Evolutionary conservation across 2,888 invertebrate genomes (phyloP).

Genomic region (Cheilosia impressa): DNA sequence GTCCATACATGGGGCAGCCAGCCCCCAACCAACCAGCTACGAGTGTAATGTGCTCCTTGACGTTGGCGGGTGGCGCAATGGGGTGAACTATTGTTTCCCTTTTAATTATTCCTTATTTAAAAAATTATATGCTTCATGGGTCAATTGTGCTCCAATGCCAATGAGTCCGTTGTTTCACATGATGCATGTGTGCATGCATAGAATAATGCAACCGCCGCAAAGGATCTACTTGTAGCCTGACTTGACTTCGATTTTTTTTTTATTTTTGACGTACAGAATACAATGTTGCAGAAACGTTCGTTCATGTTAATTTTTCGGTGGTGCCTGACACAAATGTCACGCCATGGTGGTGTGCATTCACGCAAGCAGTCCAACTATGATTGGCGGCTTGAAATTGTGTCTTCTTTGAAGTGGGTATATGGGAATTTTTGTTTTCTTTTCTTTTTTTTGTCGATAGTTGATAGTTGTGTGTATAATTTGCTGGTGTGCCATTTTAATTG

Average conservation of each 20-base stretch:
- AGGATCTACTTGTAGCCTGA: conserved; percentile 24
- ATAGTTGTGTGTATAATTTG: neutral
- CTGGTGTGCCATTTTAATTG: conserved; percentile 20
- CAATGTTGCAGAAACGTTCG: conserved; percentile 33
- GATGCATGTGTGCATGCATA: conserved; percentile 19
- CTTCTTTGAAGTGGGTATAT: conserved; percentile 22
- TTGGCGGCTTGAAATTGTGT: conserved; percentile 20
- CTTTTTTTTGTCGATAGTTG: too few species aligned
- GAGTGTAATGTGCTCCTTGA: neutral
- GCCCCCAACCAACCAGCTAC: neutral
- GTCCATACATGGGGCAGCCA: neutral
- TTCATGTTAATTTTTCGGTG: neutral
- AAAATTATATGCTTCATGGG: conserved; percentile 30
- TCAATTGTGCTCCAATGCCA: conserved; percentile 43
- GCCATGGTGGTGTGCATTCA: conserved; percentile 55
- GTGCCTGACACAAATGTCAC: conserved; percentile 40
- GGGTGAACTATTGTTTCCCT: neutral
- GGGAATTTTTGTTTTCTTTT: neutral
- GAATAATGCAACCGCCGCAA: conserved; percentile 12
- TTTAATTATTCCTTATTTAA: conserved; percentile 10
- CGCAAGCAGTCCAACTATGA: conserved; percentile 26
- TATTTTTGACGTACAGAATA: neutral
- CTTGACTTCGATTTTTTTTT: neutral
- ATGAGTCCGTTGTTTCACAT: conserved; percentile 35
- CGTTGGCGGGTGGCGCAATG: conserved; percentile 1